Base-by-base conservation (phyloP, 1,140 invertebrate species). In the Drosophila kurseongensis region DNA sequence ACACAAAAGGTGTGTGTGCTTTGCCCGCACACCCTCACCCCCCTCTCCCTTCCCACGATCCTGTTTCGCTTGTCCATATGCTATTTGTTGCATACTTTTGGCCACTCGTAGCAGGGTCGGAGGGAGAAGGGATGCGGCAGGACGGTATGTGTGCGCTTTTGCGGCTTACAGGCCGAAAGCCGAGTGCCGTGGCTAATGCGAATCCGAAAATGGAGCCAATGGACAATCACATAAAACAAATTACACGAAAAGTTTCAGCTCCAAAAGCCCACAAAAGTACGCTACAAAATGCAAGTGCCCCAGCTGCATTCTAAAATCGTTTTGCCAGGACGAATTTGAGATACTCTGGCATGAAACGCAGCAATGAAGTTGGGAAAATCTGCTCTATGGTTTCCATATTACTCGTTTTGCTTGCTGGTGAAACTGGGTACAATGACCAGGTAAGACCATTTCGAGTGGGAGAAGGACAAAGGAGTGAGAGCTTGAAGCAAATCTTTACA, bases 161-260 rank as follows among this genome's bases (percentile, higher is more conserved):
- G 79, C 60, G 82, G 82, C 56, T 79, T 83, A 61, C 81, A 71
- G 78, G 67, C 54, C 50, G 74, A 60, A 67, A 54, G 73, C 54
- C 52, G 54, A 76, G 65, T 61, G 81, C 67, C 73, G 52, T 78
- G 47, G 84, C 82, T 86, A 86, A 86, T 86, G 83, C 75, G 82
- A 78, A 73, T 83, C 72, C 83, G 72, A 83, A 83, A 86, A 76
- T 88, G 78, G 80, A 86, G 75, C 82, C 82, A 86, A 86, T 86
- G 84, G 80, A 83, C 82, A 88, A 86, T 86, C 82, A 86, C 83
- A 86, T 86, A 86, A 86, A 86, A 88, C 82, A 86, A 86, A 86
- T 86, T 86, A 86, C 82, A 83, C 79, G 75, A 79, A 79, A 88
- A 88, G 77, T 85, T 85, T 57, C 67, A 75, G 71, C 36, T 58